Conservation (phyloP, 2,797 vertebrate species). For the Sciurus carolinensis region DNA sequence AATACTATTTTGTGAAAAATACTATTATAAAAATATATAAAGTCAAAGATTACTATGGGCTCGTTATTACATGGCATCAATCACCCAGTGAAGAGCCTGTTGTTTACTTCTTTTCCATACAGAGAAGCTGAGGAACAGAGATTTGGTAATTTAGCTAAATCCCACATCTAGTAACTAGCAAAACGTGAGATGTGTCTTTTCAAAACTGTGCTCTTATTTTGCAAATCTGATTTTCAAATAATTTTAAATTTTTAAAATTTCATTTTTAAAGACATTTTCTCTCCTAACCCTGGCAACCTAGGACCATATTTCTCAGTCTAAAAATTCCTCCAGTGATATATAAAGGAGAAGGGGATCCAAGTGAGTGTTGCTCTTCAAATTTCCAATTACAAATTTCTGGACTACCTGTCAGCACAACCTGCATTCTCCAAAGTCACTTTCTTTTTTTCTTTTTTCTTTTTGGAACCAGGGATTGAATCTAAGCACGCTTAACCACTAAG, state of each 20-base stretch:
- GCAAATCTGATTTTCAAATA: slow-evolving; percentile 45
- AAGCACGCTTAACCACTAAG: no score
- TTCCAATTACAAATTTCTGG: background rate
- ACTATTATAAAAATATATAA: background rate
- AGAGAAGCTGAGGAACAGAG: background rate
- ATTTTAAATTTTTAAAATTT: background rate
- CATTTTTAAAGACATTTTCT: background rate
- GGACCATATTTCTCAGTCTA: background rate
- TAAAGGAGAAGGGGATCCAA: background rate
- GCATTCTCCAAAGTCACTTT: background rate
- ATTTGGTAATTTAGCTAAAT: background rate
- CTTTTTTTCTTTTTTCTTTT: no score
- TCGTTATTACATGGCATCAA: background rate
- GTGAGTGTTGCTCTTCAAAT: background rate
- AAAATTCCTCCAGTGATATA: background rate
- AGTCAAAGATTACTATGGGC: background rate
- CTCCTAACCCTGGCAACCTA: background rate
- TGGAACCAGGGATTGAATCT: no score
- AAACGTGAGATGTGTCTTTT: background rate
- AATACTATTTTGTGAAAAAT: background rate
- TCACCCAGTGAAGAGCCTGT: background rate
- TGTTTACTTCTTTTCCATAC: background rate
- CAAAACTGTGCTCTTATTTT: background rate
- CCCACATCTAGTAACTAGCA: background rate
- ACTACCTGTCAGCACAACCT: background rate